Conservation (phyloP, 2,888 invertebrate genomes). For the Pimpla rufipes region DNA sequence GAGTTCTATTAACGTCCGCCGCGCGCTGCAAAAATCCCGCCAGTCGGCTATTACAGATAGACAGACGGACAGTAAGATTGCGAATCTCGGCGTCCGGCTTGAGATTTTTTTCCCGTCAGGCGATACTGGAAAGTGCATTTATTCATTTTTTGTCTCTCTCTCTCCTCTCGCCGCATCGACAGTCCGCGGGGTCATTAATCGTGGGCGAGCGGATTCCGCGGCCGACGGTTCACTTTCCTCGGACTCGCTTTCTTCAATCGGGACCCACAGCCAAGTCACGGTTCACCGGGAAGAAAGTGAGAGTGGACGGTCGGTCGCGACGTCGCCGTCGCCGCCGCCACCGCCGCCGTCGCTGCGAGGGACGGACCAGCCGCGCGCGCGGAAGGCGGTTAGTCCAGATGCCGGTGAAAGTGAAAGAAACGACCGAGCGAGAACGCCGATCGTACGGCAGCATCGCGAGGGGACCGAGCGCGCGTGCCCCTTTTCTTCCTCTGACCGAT, state of each 20-base stretch:
- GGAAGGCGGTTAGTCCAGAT: constrained; percentile 80
- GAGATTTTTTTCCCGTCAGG: neutral
- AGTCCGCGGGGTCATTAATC: neutral
- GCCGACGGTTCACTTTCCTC: constrained; percentile 41
- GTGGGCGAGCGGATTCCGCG: constrained; percentile 17
- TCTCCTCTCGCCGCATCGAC: neutral
- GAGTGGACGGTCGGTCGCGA: constrained; percentile 75
- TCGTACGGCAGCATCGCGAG: constrained; percentile 36
- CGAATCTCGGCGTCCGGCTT: neutral
- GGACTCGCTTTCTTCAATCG: constrained; percentile 61
- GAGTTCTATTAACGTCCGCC: constrained; percentile 27
- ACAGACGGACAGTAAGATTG: constrained; percentile 9
- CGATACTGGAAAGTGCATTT: neutral
- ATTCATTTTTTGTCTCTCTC: neutral
- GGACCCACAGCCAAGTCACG: constrained; percentile 70
- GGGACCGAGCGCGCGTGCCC: constrained; percentile 18
- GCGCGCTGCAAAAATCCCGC: constrained; percentile 20
- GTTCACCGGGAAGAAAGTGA: constrained; percentile 80
- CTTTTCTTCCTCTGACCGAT: constrained; percentile 36
- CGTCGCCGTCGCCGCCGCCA: constrained; percentile 2
- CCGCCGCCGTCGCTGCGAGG: too few species aligned
- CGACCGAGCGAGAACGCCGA: constrained; percentile 72
- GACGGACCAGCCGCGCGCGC: constrained; percentile 67
- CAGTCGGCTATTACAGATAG: constrained; percentile 2
- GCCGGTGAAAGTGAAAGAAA: constrained; percentile 82